Evolutionary conservation across 2,888 invertebrate genomes (phyloP).

Genomic region (Dynastes maya): DNA sequence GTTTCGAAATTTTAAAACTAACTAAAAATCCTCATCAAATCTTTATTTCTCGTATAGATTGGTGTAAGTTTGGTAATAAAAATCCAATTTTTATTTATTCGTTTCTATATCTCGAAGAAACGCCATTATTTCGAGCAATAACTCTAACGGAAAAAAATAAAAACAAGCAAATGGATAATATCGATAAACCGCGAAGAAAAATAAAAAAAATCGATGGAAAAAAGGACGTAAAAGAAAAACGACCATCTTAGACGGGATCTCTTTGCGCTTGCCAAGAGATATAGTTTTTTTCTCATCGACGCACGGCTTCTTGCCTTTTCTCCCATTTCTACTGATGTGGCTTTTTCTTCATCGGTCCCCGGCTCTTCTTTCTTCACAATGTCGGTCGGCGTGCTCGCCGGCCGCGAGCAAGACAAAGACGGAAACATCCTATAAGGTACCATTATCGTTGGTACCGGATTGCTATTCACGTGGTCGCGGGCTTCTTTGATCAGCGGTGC

Average conservation of each 20-base stretch:
- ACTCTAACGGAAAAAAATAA: not conserved
- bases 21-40: too few species aligned
- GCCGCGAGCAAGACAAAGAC: constrained; percentile 30
- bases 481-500: constrained; percentile 63
- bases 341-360: not conserved
- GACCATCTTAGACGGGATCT: constrained; percentile 27
- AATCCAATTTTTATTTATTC: too few species aligned
- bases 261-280: constrained; percentile 31
- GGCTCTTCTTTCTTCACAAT: too few species aligned
- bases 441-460: constrained; percentile 54
- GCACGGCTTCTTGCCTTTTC: constrained; percentile 2
- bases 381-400: not conserved
- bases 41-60: too few species aligned
- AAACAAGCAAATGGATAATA: constrained; percentile 3
- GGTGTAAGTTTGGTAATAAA: too few species aligned
- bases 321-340: constrained; percentile 14
- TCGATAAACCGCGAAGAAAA: constrained; percentile 24
- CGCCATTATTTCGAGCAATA: not conserved
- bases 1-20: too few species aligned
- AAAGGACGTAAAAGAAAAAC: constrained; percentile 11
- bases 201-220: not conserved
- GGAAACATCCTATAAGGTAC: constrained; percentile 41
- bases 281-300: constrained; percentile 9
- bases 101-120: constrained; percentile 1
- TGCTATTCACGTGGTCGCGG: constrained; percentile 63